These are phyloP conservation scores for Monochamus saltuarius DNA, from an alignment of 1,140 invertebrate species.

Conservation along the genomic window DNA sequence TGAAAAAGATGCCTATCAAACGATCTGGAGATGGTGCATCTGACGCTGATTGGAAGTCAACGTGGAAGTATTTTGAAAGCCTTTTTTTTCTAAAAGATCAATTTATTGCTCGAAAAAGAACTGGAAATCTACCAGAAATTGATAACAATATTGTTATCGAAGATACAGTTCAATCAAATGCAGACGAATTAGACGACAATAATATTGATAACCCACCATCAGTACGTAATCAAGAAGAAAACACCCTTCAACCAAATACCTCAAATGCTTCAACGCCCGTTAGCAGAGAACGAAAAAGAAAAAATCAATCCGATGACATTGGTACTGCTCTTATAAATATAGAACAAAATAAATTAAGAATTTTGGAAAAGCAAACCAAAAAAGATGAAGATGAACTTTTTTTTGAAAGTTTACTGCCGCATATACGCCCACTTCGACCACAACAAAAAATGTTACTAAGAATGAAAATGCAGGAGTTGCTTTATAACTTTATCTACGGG, in stretches of 20 bases:
- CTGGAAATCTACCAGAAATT: constrained; percentile 13
- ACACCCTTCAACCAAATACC: too few relatives aligned
- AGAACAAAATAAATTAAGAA: constrained; percentile 14
- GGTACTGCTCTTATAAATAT: too few relatives aligned
- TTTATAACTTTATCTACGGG: constrained; percentile 11
- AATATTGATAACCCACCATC: not conserved
- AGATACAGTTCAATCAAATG: constrained; percentile 7
- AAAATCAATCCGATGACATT: not conserved
- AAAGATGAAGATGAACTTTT: constrained; percentile 55
- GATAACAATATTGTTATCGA: not conserved
- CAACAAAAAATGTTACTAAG: constrained; percentile 53
- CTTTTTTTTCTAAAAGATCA: constrained; percentile 28
- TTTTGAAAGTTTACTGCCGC: constrained; percentile 54
- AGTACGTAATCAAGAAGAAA: too few relatives aligned
- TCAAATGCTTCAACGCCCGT: too few relatives aligned
- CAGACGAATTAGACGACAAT: not conserved
- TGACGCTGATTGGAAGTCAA: constrained; percentile 3
- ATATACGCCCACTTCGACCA: constrained; percentile 52
- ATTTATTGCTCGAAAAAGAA: constrained; percentile 10
- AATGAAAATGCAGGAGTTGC: constrained; percentile 50
- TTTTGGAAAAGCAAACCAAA: constrained; percentile 12
- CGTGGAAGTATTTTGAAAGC: constrained; percentile 25
- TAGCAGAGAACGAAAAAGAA: constrained; percentile 13
- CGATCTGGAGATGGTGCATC: constrained; percentile 20
- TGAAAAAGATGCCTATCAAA: constrained; percentile 39